These are phyloP conservation scores for Thymallus thymallus DNA, from an alignment of 2,113 vertebrate genomes.

Conservation along the genomic window DNA sequence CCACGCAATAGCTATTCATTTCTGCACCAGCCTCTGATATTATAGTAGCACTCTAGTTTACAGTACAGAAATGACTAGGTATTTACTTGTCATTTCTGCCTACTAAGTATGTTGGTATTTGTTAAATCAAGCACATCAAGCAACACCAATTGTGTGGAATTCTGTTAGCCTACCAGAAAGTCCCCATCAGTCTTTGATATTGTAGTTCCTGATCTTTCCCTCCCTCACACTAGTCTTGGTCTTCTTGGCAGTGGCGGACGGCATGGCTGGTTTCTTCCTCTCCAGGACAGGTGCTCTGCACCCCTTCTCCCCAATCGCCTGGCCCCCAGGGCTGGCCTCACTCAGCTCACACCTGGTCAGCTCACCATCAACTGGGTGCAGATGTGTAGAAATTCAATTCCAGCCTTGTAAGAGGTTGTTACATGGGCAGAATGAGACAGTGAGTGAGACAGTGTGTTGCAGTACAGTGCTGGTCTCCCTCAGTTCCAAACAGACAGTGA, in stretches of 20 bases:
- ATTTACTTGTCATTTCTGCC: too few relatives aligned
- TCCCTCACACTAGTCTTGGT: slow-evolving; percentile 15
- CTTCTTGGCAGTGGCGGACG: slow-evolving; percentile 10
- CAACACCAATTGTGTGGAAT: not conserved
- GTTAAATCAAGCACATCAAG: too few relatives aligned
- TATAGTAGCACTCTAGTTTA: too few relatives aligned
- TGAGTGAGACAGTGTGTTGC: not conserved
- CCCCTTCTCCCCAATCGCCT: slow-evolving; percentile 48
- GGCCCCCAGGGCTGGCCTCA: slow-evolving; percentile 18
- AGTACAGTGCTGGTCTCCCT: not conserved
- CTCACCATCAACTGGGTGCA: slow-evolving; percentile 27
- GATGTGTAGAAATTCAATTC: not conserved
- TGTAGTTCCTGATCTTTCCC: slow-evolving; percentile 84
- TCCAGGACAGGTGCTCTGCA: slow-evolving; percentile 62
- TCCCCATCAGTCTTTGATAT: slow-evolving; percentile 79
- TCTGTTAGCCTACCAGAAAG: slow-evolving; percentile 26
- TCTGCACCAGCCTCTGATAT: too few relatives aligned
- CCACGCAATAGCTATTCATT: too few relatives aligned
- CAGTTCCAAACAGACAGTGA: not conserved
- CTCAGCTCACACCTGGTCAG: slow-evolving; percentile 18
- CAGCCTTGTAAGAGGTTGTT: not conserved
- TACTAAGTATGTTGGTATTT: too few relatives aligned
- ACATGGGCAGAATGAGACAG: not conserved
- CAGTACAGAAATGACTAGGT: too few relatives aligned
- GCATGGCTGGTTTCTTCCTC: slow-evolving; percentile 54